Evolutionary conservation across 1,140 invertebrate species (phyloP).

Genomic region (Cydia strobilella): DNA sequence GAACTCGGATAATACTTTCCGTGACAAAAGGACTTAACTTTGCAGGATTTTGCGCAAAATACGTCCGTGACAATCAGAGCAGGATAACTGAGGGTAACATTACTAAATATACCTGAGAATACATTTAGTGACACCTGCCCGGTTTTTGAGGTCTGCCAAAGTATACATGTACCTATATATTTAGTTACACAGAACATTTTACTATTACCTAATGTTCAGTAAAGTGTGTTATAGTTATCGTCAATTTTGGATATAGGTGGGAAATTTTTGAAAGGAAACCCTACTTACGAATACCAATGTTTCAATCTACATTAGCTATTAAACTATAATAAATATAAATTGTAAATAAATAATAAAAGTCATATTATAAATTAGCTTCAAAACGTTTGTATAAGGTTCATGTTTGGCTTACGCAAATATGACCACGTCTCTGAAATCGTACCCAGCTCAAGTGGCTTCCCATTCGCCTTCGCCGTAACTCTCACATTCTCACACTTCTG

Average conservation of each 20-base stretch:
- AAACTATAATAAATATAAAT: too few species aligned
- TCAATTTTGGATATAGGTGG: neutral
- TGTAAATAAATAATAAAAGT: too few species aligned
- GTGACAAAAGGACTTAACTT: neutral
- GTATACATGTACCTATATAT: too few species aligned
- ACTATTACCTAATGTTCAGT: neutral
- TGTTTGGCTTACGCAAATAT: too few species aligned
- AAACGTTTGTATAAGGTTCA: too few species aligned
- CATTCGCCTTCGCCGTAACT: too few species aligned
- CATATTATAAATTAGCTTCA: too few species aligned
- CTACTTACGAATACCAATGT: too few species aligned
- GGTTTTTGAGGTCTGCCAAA: neutral
- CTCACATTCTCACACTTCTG: too few species aligned
- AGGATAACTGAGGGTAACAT: conserved; percentile 36
- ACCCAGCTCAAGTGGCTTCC: too few species aligned
- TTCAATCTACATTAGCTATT: too few species aligned
- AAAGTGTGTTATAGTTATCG: conserved; percentile 31
- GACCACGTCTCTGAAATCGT: too few species aligned
- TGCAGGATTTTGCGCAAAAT: neutral
- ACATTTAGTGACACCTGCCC: conserved; percentile 17
- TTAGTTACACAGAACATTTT: neutral
- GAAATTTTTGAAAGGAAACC: neutral
- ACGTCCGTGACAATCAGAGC: conserved; percentile 4
- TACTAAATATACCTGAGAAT: conserved; percentile 18
- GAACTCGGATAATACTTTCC: conserved; percentile 42